A percentile compares a stretch with the other conserved stretches of the same genome.
Evolutionary conservation across 2,113 vertebrate genomes (phyloP).

Genomic region (Apteryx owenii): DNA sequence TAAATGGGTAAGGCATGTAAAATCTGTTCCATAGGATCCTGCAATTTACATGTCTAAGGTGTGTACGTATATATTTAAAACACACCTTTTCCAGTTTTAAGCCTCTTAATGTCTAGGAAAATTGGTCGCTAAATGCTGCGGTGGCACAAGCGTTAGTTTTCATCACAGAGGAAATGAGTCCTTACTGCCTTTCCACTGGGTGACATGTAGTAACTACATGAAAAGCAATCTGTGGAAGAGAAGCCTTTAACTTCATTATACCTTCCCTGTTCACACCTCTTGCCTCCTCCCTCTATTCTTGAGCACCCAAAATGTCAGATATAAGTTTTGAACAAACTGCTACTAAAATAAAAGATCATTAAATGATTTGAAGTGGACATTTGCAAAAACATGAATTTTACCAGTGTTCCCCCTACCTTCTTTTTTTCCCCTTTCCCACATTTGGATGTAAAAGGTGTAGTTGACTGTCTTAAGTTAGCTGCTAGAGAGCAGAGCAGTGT

Average conservation of each 20-base stretch:
- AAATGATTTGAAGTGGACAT: not conserved
- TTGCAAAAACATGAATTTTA: not conserved
- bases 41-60: not conserved
- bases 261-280: not conserved
- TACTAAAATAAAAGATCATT: not conserved
- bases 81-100: not conserved
- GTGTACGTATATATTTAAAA: not conserved
- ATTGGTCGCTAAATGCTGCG: not conserved
- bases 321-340: not conserved
- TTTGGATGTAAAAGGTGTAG: slow-evolving; percentile 38
- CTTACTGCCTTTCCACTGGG: slow-evolving; percentile 15
- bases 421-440: not conserved
- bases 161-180: not conserved
- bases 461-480: slow-evolving; percentile 74
- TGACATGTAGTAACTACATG: not conserved
- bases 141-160: not conserved
- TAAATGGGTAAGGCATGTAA: not conserved
- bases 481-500: slow-evolving; percentile 70
- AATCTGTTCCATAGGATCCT: not conserved
- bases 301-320: not conserved
- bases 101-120: not conserved
- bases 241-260: not conserved
- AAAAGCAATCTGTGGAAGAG: not conserved
- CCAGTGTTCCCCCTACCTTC: not conserved
- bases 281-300: not conserved